Conservation (phyloP, 2,797 vertebrate genomes). For the Chiroxiphia lanceolata region DNA sequence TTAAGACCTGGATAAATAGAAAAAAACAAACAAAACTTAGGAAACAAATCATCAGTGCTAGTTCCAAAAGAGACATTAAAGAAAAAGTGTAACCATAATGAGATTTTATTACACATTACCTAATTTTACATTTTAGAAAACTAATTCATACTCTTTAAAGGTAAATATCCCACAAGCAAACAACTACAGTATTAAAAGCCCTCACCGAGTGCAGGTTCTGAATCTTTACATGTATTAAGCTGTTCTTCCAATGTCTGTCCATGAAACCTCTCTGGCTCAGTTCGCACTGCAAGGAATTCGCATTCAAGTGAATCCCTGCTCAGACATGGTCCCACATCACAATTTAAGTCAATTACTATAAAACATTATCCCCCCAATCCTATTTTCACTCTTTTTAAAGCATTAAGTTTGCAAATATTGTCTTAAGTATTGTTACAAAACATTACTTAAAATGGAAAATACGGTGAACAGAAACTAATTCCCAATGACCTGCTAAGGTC, state of each 20-base stretch:
- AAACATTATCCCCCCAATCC: not conserved
- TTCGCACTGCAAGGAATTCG: not conserved
- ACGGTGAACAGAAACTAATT: not conserved
- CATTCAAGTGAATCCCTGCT: not conserved
- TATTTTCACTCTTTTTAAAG: not conserved
- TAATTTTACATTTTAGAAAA: not conserved
- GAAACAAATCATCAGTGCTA: not conserved
- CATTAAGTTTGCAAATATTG: not conserved
- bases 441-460: not conserved
- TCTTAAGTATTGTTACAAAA: not conserved
- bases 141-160: not conserved
- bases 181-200: not conserved
- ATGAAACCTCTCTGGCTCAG: not conserved
- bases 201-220: slow-evolving; percentile 45
- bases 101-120: not conserved
- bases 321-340: not conserved
- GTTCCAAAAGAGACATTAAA: not conserved
- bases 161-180: not conserved
- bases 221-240: slow-evolving; percentile 12
- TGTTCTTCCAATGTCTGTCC: slow-evolving; percentile 42
- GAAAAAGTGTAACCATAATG: not conserved
- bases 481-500: not conserved
- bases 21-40: not conserved
- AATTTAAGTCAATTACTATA: not conserved
- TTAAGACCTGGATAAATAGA: slow-evolving; percentile 35